phyloP scores from a whole-genome alignment of 2,888 invertebrate genomes.

The Hyppa rectilinea region DNA sequence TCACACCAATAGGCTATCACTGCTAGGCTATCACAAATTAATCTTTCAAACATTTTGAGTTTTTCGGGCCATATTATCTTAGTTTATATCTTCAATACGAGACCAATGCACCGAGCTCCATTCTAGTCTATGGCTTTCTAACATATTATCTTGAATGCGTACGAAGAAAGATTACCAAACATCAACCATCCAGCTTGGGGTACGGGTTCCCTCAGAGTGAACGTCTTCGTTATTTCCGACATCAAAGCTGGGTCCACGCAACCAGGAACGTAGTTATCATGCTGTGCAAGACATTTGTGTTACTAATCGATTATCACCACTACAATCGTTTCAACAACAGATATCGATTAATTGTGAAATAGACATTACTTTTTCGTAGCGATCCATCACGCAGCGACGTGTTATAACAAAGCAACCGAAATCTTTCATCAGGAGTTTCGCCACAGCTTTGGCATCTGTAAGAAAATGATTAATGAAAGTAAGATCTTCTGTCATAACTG shows the following conservation, averaged over 20 bases:
- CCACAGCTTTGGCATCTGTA: slow-evolving; percentile 78
- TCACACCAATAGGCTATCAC: no score
- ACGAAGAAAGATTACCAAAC: slow-evolving; percentile 76
- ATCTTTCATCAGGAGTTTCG: slow-evolving; percentile 81
- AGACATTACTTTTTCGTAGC: slow-evolving; percentile 80
- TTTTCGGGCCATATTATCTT: no score
- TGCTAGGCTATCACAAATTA: no score
- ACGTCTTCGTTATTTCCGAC: slow-evolving; percentile 80
- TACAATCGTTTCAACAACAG: neutral
- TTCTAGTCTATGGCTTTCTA: no score
- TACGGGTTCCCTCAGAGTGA: slow-evolving; percentile 80
- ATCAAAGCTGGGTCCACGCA: slow-evolving; percentile 80
- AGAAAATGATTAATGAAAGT: slow-evolving; percentile 27
- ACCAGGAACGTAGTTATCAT: slow-evolving; percentile 80
- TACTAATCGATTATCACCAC: slow-evolving; percentile 21
- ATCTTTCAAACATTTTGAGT: no score
- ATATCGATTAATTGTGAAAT: slow-evolving; percentile 2
- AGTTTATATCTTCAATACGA: no score
- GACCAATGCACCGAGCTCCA: no score
- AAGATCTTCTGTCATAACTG: no score
- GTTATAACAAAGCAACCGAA: slow-evolving; percentile 84
- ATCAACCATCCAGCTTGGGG: slow-evolving; percentile 85
- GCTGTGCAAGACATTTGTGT: slow-evolving; percentile 68
- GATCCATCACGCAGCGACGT: slow-evolving; percentile 84
- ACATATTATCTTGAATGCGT: no score